These are phyloP conservation scores for Dioctria linearis DNA, from an alignment of 2,888 invertebrate genomes.

Conservation along the genomic window DNA sequence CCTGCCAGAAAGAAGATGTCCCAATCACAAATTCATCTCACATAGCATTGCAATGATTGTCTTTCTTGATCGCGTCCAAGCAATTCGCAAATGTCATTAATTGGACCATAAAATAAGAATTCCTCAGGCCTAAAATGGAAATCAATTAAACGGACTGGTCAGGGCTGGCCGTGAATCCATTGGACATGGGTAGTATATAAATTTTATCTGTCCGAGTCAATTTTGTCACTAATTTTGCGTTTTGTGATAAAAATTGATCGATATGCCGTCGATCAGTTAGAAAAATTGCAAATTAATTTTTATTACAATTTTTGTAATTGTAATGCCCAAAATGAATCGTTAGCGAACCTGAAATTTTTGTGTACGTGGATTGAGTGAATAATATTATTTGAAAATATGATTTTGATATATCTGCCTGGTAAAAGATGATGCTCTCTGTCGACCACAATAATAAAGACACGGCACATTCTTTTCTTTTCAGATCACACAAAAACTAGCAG, in stretches of 20 bases:
- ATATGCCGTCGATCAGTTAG: slow-evolving; percentile 49
- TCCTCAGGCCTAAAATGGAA: slow-evolving; percentile 49
- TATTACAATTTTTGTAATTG: slow-evolving; percentile 51
- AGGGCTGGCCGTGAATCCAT: neutral
- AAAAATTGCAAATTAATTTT: slow-evolving; percentile 51
- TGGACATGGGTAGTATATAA: slow-evolving; percentile 34
- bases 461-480: slow-evolving; percentile 8
- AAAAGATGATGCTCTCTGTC: neutral
- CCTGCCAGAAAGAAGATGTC: neutral
- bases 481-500: slow-evolving; percentile 33
- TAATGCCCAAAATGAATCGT: slow-evolving; percentile 10
- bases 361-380: slow-evolving; percentile 46
- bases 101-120: slow-evolving; percentile 52
- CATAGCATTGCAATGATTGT: slow-evolving; percentile 35
- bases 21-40: slow-evolving; percentile 47
- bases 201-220: slow-evolving; percentile 45
- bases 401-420: neutral
- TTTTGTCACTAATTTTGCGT: slow-evolving; percentile 52
- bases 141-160: slow-evolving; percentile 40
- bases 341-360: slow-evolving; percentile 39
- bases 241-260: slow-evolving; percentile 51
- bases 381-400: slow-evolving; percentile 28
- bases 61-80: slow-evolving; percentile 22
- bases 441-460: neutral
- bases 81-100: slow-evolving; percentile 52